phyloP scores from a whole-genome alignment of 2,888 invertebrate species.

The Ormia ochracea region DNA sequence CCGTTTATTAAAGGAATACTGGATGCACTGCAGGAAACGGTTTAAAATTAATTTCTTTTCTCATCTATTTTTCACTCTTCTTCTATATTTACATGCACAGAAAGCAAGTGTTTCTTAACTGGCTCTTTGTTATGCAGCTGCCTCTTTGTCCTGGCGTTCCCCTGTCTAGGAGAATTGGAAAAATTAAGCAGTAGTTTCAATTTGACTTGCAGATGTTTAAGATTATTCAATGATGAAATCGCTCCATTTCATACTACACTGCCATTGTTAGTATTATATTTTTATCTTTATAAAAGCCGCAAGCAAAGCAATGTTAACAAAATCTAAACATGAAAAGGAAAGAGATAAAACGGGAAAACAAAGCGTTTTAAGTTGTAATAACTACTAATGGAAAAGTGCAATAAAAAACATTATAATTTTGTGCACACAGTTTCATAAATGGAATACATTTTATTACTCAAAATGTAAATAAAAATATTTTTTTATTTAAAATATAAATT shows the following conservation, averaged over 20 bases:
- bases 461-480: not conserved
- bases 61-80: not conserved
- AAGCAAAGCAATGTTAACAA: conserved; percentile 75
- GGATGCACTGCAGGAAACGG: not conserved
- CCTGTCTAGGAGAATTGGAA: conserved; percentile 1
- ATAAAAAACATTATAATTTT: conserved; percentile 15
- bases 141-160: not conserved
- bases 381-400: not conserved
- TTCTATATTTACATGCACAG: too few relatives aligned
- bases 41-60: not conserved
- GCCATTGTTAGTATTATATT: too few relatives aligned
- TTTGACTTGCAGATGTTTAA: conserved; percentile 40
- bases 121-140: not conserved
- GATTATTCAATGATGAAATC: conserved; percentile 11
- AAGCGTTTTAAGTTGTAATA: not conserved
- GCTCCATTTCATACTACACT: conserved; percentile 78
- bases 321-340: not conserved
- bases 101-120: not conserved
- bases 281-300: conserved; percentile 89
- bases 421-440: conserved; percentile 19
- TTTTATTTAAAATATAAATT: not conserved
- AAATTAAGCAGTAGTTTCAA: not conserved
- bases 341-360: not conserved
- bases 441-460: not conserved
- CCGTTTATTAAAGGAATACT: conserved; percentile 7